These are phyloP conservation scores for Drosophila anomelani DNA, from an alignment of 2,888 invertebrate genomes.

Conservation along the genomic window DNA sequence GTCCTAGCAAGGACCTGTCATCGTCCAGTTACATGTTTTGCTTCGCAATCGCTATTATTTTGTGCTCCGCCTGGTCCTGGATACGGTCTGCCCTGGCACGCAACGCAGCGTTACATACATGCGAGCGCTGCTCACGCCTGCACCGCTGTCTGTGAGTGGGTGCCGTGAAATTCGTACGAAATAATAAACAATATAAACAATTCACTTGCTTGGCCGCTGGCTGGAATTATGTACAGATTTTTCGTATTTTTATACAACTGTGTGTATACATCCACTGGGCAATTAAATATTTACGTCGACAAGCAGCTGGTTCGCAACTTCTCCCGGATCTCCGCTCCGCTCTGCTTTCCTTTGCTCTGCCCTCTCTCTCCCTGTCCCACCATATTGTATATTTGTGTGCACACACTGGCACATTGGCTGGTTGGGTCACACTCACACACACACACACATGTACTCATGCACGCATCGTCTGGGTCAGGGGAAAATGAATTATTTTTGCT, in stretches of 20 bases:
- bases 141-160: slow-evolving; percentile 1
- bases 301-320: slow-evolving; percentile 48
- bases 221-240: slow-evolving; percentile 23
- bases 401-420: slow-evolving; percentile 10
- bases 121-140: not conserved
- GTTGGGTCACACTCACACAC: slow-evolving; percentile 11
- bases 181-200: slow-evolving; percentile 22
- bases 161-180: slow-evolving; percentile 17
- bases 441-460: slow-evolving; percentile 3
- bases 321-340: slow-evolving; percentile 34
- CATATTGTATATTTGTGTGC: slow-evolving; percentile 41
- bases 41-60: slow-evolving; percentile 7
- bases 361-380: slow-evolving; percentile 14
- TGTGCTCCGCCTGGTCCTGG: not conserved
- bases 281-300: slow-evolving; percentile 40
- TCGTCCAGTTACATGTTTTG: slow-evolving; percentile 9
- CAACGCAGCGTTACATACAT: slow-evolving; percentile 5
- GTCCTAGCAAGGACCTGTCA: slow-evolving; percentile 10
- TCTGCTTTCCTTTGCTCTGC: slow-evolving; percentile 3
- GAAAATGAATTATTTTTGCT: slow-evolving; percentile 29
- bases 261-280: slow-evolving; percentile 32
- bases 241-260: slow-evolving; percentile 29
- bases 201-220: slow-evolving; percentile 5
- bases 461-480: slow-evolving; percentile 35
- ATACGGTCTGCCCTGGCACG: slow-evolving; percentile 4